phyloP scores from a whole-genome alignment of 2,797 vertebrate species.

The Myioborus melanocephalus region DNA sequence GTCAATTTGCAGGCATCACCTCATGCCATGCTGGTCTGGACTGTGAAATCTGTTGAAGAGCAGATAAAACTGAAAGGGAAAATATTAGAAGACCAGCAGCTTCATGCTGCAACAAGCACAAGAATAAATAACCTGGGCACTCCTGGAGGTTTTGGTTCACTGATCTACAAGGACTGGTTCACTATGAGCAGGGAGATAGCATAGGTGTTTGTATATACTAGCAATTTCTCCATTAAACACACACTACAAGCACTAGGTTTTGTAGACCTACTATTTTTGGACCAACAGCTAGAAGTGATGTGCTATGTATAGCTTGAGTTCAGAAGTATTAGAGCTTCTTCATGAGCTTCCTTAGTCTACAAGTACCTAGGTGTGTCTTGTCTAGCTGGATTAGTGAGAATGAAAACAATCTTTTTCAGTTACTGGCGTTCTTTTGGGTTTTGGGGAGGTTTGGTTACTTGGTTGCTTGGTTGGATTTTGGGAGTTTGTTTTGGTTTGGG shows the following conservation, averaged over 20 bases:
- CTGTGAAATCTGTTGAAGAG: neutral
- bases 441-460: neutral
- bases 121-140: neutral
- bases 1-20: neutral
- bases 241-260: neutral
- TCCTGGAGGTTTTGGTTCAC: neutral
- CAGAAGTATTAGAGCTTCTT: neutral
- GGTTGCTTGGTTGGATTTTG: neutral
- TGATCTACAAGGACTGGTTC: neutral
- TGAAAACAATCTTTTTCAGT: neutral
- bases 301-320: neutral
- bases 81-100: neutral
- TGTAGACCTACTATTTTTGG: neutral
- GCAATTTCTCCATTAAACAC: neutral
- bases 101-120: neutral
- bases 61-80: neutral
- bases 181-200: neutral
- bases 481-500: neutral
- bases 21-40: neutral
- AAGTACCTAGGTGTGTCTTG: fast-evolving
- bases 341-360: neutral
- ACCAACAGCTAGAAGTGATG: neutral
- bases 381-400: neutral
- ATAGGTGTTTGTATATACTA: neutral
- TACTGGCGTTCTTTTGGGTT: fast-evolving